Evolutionary conservation across 2,888 invertebrate species (phyloP), one percentile per base, ranked within the genome.

Genomic region (Tigriopus californicus): DNA sequence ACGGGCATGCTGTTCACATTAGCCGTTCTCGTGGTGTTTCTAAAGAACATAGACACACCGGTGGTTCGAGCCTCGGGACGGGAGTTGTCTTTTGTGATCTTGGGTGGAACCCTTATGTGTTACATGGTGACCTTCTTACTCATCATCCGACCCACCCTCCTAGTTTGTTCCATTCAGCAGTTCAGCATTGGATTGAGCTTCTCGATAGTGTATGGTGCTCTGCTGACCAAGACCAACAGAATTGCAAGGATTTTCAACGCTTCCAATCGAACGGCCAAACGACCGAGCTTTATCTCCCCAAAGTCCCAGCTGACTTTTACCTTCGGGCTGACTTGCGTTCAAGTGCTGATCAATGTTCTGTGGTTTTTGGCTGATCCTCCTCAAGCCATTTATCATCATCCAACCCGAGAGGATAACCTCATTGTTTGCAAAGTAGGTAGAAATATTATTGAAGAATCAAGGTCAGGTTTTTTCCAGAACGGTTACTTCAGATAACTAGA

Each of bases 181-280:
- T 86, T 67, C 57, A 64, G 66, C 55, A 67, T 68, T 12, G 68
- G 69, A 42, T 85, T 95, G 70, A 90, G 92, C 68, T 97, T 98
- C 75, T 89, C 94, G 1, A 85, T 97, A 52, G 91, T 98, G 46
- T 97, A 97, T 74, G 92, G 92, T 0, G 91, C 97, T 0, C 76
- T 98, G 33, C 77, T 97, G 58, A 97, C 97, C 54, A 97, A 97
- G 77, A 97, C 97, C 12, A 97, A 95, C 74, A 77, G 97, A 58
- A 98, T 98, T 63, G 85, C 94, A 0, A 76, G 97, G 53, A 97
- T 97, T 69, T 87, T 97, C 73, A 90, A 92, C 70, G 92, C 94
- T n/a, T 87, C 91, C 68, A 92, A 91, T 70, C 85, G 86, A 67
- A 86, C 91, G 22, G 94, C 95, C 6, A 87, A 90, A 71, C 77